phyloP scores from a whole-genome alignment of 1,140 invertebrate species.

The Conus betulinus region DNA sequence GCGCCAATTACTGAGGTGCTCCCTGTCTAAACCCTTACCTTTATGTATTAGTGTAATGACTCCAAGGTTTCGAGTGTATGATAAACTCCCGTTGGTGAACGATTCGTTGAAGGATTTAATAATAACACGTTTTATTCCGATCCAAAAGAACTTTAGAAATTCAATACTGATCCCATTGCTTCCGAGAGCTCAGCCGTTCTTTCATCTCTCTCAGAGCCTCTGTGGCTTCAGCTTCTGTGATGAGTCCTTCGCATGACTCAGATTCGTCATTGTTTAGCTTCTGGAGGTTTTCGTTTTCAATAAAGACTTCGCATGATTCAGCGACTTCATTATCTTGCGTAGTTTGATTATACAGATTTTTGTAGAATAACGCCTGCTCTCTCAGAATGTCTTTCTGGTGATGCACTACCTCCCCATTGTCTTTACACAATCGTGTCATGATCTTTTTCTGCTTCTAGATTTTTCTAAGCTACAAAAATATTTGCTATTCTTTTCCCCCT shows the following conservation, averaged over 20 bases:
- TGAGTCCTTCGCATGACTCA: neutral
- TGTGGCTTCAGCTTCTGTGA: neutral
- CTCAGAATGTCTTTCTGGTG: neutral
- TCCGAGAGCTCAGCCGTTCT: constrained; percentile 31
- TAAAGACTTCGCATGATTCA: neutral
- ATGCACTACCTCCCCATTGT: neutral
- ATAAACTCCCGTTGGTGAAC: neutral
- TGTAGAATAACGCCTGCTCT: neutral
- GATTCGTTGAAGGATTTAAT: constrained; percentile 21
- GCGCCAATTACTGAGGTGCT: constrained; percentile 20
- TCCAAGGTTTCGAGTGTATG: neutral
- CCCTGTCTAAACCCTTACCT: neutral
- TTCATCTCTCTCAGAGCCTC: constrained; percentile 26
- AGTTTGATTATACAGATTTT: neutral
- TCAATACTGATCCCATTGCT: constrained; percentile 22
- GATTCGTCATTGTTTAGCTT: neutral
- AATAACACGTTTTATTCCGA: neutral
- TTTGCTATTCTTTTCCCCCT: neutral
- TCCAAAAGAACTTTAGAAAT: constrained; percentile 38
- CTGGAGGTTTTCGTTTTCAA: neutral
- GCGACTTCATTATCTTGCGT: neutral
- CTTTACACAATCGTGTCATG: neutral
- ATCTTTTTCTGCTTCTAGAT: neutral
- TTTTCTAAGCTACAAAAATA: neutral
- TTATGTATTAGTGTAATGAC: constrained; percentile 33